These are phyloP conservation scores for Proteles cristata DNA, from an alignment of 2,113 vertebrate genomes.

Conservation along the genomic window DNA sequence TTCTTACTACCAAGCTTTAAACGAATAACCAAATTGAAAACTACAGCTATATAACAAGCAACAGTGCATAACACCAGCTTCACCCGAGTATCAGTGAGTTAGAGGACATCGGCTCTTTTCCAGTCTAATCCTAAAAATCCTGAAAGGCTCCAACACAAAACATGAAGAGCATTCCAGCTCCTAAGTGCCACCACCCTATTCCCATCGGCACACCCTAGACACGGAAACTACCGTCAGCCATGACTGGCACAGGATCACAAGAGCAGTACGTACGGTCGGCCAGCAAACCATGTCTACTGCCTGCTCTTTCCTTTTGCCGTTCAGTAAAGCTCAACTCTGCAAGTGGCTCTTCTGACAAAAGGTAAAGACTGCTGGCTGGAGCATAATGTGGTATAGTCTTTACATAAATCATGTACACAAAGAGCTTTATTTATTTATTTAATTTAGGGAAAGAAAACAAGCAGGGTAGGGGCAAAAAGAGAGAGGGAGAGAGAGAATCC, in stretches of 20 bases:
- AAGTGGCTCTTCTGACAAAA: not conserved
- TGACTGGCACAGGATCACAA: not conserved
- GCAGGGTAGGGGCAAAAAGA: too few species aligned
- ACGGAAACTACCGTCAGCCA: not conserved
- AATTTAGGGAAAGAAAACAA: too few species aligned
- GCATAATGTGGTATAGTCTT: not conserved
- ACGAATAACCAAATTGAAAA: not conserved
- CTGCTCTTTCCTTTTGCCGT: not conserved
- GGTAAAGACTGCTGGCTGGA: not conserved
- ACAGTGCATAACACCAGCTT: not conserved
- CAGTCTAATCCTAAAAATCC: conserved; percentile 17
- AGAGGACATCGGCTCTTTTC: not conserved
- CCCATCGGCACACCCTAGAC: not conserved
- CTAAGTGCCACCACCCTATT: not conserved
- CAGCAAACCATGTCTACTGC: not conserved
- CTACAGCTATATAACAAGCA: not conserved
- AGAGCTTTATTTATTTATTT: not conserved
- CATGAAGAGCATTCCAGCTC: not conserved
- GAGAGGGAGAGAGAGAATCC: too few species aligned
- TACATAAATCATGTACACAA: not conserved
- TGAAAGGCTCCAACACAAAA: not conserved
- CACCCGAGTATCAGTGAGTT: not conserved
- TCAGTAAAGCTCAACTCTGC: not conserved
- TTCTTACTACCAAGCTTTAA: not conserved
- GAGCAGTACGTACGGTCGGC: not conserved